Base-by-base conservation (phyloP, 2,888 invertebrate species). In the Daptonema setosum region DNA sequence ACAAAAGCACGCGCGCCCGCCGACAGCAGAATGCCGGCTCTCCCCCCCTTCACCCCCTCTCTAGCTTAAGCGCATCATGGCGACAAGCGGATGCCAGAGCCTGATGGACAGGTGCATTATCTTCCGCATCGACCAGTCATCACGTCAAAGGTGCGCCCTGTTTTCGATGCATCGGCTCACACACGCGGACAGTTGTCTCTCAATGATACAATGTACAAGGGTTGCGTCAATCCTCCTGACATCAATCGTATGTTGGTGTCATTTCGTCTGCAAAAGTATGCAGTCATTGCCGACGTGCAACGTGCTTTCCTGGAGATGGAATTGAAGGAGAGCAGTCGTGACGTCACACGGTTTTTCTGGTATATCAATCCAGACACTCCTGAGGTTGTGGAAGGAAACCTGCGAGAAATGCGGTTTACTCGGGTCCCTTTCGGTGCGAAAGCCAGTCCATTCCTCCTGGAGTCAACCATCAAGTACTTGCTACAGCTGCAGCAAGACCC, bases 111-210 rank as follows among this genome's bases (percentile, higher is more conserved):
- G 35, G 47, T 57, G 22, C 61, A 61, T 47, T 63, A 61, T 51
- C 28, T 63, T 0, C 54, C 60, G 14, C 63, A 63, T 41, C 64
- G 60, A 2, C 57, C 60, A 1, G 59, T 64, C 14, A 54, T 59
- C 1, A 60, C 57, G 1, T 64, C 64, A 1, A 62, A 63, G 35
- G 52, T 62, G 0, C 54, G 64, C 1, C 59, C 63, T n/a, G 64
- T 64, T 1, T 61, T 41, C n/a, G 63, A 64, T 52, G 64, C 57
- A 1, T 60, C 60, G 1, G 60, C 63, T 0, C 17, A 24, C 41
- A 1, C 14, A 2, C 52, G 41, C 1, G 22, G 29, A 1, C 17
- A 20, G 0, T n/a, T n/a, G n/a, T 59, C 57, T 1, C 56, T 64
- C 24, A 64, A 64, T 54, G 62, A 61, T n/a, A 20, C 50, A 5